Evolutionary conservation across 2,113 vertebrate genomes (phyloP), one percentile per base, ranked within the genome.

Genomic region (Rhinolophus sinicus): DNA sequence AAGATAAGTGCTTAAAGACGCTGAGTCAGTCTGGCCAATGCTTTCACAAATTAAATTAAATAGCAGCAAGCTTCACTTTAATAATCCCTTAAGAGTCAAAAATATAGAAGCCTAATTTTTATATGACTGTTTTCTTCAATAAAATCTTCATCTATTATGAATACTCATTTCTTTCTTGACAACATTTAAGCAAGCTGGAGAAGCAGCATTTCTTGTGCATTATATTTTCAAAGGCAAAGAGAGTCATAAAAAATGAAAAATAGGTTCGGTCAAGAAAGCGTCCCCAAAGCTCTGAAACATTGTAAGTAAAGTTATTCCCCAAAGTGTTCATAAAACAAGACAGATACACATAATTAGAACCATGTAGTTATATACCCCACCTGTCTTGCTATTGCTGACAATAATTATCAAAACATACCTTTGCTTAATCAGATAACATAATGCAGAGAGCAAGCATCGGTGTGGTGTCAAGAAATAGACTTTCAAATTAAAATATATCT

Each of bases 11-110:
- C 28, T 77, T 94, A 58, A 56, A 93, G 22, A 50, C 1, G 40
- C 18, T 11, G 22, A 97, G 80, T 52, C 76, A 73, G 14, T 47
- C 24, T 22, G 40, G 56, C 10, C n/a, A 91, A 19, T 30, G 72
- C 19, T 90, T 60, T 52, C 52, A 64, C 64, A 97, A 96, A 97
- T 96, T 96, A 97, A 97, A 97, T 88, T 90, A 94, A 98, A 96
- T 28, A 89, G 77, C 33, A 94, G 8, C 15, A 93, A 94, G 78
- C 0, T 13, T 93, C 80, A 12, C 0, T 88, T 93, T 97, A 94
- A 96, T 73, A 95, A 93, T 77, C 2, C 60, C 83, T 47, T 38
- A 95, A 80, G 18, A 92, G 28, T 87, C 18, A 90, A 93, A 92
- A 96, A 86, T 33, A 88, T 50, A 15, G 19, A 94, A 35, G 24